phyloP scores from a whole-genome alignment of 2,113 vertebrate species.

The Hypanus sabinus region DNA sequence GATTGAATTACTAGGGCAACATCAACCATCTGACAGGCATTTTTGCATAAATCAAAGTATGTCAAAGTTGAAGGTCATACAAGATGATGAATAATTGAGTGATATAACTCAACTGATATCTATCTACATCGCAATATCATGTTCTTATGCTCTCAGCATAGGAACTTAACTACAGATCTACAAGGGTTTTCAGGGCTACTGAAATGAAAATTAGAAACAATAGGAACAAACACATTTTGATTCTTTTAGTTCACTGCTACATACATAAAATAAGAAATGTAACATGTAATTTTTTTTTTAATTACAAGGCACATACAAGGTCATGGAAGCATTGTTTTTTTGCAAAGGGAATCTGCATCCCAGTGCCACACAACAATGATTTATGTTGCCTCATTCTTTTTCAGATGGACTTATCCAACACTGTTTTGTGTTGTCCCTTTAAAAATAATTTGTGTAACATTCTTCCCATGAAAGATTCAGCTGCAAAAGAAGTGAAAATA shows the following conservation, averaged over 20 bases:
- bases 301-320: background rate
- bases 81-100: background rate
- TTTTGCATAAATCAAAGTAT: background rate
- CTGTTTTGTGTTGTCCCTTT: background rate
- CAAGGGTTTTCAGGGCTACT: background rate
- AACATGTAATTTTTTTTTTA: background rate
- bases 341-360: background rate
- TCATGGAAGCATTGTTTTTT: background rate
- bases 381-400: background rate
- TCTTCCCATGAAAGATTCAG: background rate
- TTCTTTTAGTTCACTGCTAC: background rate
- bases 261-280: background rate
- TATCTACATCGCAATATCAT: background rate
- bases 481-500: background rate
- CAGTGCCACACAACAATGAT: background rate
- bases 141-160: background rate
- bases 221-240: background rate
- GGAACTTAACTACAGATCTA: background rate
- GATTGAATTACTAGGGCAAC: background rate
- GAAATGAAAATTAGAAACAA: background rate
- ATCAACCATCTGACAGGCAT: background rate
- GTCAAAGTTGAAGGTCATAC: background rate
- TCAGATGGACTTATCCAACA: background rate
- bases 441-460: background rate
- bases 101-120: background rate